A percentile compares a stretch with the other conserved stretches of the same genome.
phyloP scores from a whole-genome alignment of 2,888 invertebrate genomes.

The Drosophila histrio region DNA sequence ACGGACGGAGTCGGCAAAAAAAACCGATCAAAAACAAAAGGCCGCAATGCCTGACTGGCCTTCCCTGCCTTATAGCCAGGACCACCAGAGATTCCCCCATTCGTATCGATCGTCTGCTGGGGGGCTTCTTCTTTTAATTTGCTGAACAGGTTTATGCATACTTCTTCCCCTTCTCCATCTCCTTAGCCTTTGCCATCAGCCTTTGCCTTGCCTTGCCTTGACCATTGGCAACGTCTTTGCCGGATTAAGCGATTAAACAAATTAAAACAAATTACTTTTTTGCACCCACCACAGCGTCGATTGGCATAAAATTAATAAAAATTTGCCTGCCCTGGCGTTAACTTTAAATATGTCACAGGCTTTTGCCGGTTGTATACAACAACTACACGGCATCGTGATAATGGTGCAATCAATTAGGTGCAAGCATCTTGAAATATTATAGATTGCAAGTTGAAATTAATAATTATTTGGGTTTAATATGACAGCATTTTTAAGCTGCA shows the following conservation, averaged over 20 bases:
- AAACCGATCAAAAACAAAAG: conserved; percentile 73
- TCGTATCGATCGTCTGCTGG: conserved; percentile 29
- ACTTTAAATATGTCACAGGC: conserved; percentile 59
- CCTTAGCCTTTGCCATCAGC: not conserved
- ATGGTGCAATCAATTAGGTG: not conserved
- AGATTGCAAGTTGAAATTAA: conserved; percentile 2
- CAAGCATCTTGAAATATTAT: not conserved
- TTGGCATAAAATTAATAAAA: conserved; percentile 75
- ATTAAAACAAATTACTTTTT: conserved; percentile 82
- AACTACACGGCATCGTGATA: not conserved
- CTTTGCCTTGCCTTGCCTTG: not conserved
- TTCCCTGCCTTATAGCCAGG: conserved; percentile 48
- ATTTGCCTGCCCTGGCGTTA: conserved; percentile 62
- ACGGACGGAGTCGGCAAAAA: not conserved
- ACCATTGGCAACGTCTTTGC: conserved; percentile 19
- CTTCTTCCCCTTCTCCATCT: not conserved
- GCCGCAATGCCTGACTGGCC: conserved; percentile 42
- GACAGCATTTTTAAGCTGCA: not conserved
- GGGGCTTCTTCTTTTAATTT: conserved; percentile 59
- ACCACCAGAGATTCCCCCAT: conserved; percentile 68
- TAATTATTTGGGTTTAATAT: not conserved
- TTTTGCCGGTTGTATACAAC: conserved; percentile 23
- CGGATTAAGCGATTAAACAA: conserved; percentile 82
- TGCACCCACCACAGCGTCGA: conserved; percentile 72
- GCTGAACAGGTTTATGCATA: conserved; percentile 43